Evolutionary conservation across 1,140 invertebrate species (phyloP), one percentile per base, ranked within the genome.

Genomic region (Hesperophylax magnus): DNA sequence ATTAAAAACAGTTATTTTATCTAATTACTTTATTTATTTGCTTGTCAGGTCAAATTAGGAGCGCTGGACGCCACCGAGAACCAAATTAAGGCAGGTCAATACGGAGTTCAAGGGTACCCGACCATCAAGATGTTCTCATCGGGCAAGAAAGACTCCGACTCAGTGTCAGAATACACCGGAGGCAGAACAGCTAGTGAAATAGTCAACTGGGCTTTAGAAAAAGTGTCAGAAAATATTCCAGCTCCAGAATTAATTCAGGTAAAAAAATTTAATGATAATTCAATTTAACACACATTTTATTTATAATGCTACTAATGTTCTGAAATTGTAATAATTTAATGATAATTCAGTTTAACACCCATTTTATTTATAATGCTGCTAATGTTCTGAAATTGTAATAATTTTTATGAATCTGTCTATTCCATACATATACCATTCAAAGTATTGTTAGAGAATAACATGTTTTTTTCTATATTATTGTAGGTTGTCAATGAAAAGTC

Each of bases 11-110:
- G n/a, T n/a, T n/a, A n/a, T n/a, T n/a, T n/a, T n/a, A n/a, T n/a
- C n/a, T n/a, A n/a, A n/a, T n/a, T n/a, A n/a, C 27, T 27, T 27
- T 47, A 11, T 47, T 47, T 47, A 14, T 47, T 47, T 47, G 14
- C 11, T 47, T 65, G 84, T 17, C 83, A 93, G 91, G 92, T 98
- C 3, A 99, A 99, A 91, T 87, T 99, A 18, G 98, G 98, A 80
- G 97, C 98, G 54, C 85, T 99, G 0, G 99, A 99, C 92, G 98
- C 98, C 0, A 99, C 98, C 14, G 96, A 96, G 0, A 93, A 99
- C 88, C 93, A 93, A 81, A 86, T 90, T 5, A 97, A 96, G 90
- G 96, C 95, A 0, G 89, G 91, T 77, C 90, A 94, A 84, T 97
- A 95, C 86, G 92, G 93, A 82, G 93, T 99, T 52, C 93, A 95